These are phyloP conservation scores for Athalia rosae DNA, from an alignment of 2,888 invertebrate genomes.

Conservation along the genomic window DNA sequence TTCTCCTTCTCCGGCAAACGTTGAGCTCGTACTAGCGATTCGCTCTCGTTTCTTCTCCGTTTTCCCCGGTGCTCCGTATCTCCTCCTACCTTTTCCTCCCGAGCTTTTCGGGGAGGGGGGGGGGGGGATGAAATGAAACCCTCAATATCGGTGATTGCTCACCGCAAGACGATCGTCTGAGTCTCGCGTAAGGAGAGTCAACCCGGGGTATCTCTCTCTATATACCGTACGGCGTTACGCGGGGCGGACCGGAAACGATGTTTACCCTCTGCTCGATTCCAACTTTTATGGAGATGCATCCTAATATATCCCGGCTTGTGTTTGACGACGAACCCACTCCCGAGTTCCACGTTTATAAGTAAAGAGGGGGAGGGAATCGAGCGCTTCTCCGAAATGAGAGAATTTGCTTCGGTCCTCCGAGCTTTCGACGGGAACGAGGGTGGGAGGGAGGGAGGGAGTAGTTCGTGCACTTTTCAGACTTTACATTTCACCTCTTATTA, in stretches of 20 bases:
- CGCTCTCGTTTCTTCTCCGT: constrained; percentile 24
- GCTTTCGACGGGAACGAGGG: background rate
- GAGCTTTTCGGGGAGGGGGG: constrained; percentile 56
- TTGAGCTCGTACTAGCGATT: constrained; percentile 43
- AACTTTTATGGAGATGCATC: constrained; percentile 74
- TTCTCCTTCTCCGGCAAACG: constrained; percentile 48
- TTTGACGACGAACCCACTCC: constrained; percentile 72
- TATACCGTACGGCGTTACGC: constrained; percentile 41
- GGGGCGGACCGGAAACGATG: constrained; percentile 56
- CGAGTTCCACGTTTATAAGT: background rate
- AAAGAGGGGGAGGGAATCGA: constrained; percentile 10
- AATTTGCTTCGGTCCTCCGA: background rate
- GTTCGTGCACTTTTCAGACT: constrained; percentile 11
- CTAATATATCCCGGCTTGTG: constrained; percentile 73
- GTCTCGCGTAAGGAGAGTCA: constrained; percentile 60
- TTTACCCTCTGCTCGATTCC: constrained; percentile 69
- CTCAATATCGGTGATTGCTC: constrained; percentile 74
- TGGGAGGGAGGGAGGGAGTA: too few species aligned
- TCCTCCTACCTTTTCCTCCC: constrained; percentile 35
- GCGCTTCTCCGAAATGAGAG: constrained; percentile 10
- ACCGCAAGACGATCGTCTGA: constrained; percentile 69
- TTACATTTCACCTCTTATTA: background rate
- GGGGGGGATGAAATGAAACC: constrained; percentile 72
- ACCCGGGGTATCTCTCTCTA: constrained; percentile 45
- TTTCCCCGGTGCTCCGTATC: constrained; percentile 18